A percentile compares a stretch with the other conserved stretches of the same genome.
Conservation (phyloP, 2,113 vertebrate genomes). For the Neopipo cinnamomea region DNA sequence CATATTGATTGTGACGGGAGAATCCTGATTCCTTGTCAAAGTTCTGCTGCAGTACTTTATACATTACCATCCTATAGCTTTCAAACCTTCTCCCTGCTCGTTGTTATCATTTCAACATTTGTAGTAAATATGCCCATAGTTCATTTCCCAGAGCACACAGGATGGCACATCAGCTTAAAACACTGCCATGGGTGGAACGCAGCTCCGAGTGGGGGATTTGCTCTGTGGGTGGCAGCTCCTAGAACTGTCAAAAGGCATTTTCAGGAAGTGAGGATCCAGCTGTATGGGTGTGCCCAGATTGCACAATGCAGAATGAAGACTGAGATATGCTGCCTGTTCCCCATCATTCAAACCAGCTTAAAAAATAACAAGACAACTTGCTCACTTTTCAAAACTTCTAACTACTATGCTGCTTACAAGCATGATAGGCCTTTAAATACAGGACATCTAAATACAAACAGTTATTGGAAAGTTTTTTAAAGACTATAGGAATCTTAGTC, state of each 20-base stretch:
- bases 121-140: background rate
- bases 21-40: background rate
- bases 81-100: background rate
- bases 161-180: background rate
- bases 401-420: background rate
- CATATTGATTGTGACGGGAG: background rate
- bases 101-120: background rate
- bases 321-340: background rate
- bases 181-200: background rate
- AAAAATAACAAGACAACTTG: background rate
- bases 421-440: background rate
- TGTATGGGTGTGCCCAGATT: background rate
- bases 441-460: background rate
- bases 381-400: background rate
- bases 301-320: background rate
- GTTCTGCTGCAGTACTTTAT: background rate
- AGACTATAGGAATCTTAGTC: background rate
- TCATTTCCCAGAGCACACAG: background rate
- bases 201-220: background rate
- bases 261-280: background rate
- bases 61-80: background rate
- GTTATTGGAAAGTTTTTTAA: background rate
- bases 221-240: background rate
- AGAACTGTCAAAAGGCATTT: background rate
- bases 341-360: background rate